Conservation (phyloP, 2,797 vertebrate genomes). For the Ataeniobius toweri region DNA sequence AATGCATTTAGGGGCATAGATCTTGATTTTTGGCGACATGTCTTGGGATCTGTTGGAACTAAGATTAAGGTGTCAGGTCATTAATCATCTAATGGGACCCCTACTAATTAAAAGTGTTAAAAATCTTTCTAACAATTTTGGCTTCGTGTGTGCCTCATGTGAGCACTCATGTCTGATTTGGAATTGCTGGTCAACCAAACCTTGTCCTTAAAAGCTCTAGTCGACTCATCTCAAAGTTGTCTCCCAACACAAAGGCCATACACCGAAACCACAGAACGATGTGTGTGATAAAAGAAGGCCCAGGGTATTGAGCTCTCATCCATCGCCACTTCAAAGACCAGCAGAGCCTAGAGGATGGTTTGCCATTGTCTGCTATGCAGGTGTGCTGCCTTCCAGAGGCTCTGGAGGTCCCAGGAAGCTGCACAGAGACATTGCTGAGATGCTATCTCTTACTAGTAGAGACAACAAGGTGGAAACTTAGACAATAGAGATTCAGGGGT, state of each 20-base stretch:
- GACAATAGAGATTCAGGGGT: conserved; percentile 59
- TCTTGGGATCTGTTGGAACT: background rate
- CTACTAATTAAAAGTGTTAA: background rate
- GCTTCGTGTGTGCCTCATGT: conserved; percentile 19
- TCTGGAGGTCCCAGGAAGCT: conserved; percentile 54
- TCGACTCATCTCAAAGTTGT: conserved; percentile 50
- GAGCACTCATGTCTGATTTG: conserved; percentile 54
- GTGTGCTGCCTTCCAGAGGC: conserved; percentile 71
- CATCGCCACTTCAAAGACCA: conserved; percentile 79
- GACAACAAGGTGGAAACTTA: conserved; percentile 52
- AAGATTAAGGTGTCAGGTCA: background rate
- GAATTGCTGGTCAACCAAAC: conserved; percentile 57
- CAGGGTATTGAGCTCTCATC: conserved; percentile 63
- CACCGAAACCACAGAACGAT: conserved; percentile 58
- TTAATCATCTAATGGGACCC: background rate
- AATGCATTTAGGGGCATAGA: background rate
- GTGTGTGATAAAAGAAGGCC: conserved; percentile 54
- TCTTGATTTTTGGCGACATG: background rate
- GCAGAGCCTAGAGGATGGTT: conserved; percentile 57
- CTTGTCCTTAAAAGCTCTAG: conserved; percentile 57
- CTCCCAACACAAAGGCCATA: conserved; percentile 56
- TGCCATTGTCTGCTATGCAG: conserved; percentile 76
- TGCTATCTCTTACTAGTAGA: conserved; percentile 72
- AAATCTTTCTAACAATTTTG: conserved; percentile 7
- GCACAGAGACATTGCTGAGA: conserved; percentile 59